Evolutionary conservation across 1,140 invertebrate species (phyloP).

Genomic region (Lerema accius): DNA sequence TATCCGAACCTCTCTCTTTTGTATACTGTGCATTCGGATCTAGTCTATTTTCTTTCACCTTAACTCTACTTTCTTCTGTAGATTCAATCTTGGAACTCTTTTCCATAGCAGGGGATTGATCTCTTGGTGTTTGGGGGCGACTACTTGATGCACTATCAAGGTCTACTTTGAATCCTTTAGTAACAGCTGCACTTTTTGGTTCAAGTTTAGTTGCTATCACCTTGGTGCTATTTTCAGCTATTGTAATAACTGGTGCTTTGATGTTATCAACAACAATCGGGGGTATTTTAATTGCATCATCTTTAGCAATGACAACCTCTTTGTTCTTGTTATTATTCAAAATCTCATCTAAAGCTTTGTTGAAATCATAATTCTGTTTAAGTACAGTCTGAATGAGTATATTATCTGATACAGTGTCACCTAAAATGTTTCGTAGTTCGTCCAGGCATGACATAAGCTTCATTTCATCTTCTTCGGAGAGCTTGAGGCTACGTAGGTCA

Average conservation of each 20-base stretch:
- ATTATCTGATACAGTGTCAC: slow-evolving; percentile 88
- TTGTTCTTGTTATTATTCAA: slow-evolving; percentile 80
- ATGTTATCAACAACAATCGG: slow-evolving; percentile 20
- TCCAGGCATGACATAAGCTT: slow-evolving; percentile 93
- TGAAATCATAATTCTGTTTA: slow-evolving; percentile 87
- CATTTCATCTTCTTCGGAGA: slow-evolving; percentile 87
- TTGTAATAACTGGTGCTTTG: slow-evolving; percentile 55
- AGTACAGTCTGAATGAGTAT: slow-evolving; percentile 84
- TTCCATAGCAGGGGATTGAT: slow-evolving; percentile 85
- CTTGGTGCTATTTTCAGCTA: slow-evolving; percentile 60
- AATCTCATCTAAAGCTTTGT: slow-evolving; percentile 88
- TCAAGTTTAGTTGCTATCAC: slow-evolving; percentile 67
- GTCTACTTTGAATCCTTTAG: slow-evolving; percentile 79
- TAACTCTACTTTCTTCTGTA: slow-evolving; percentile 64
- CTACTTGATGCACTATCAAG: slow-evolving; percentile 51
- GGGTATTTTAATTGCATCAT: slow-evolving; percentile 70
- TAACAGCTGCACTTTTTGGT: slow-evolving; percentile 61
- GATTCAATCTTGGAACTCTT: slow-evolving; percentile 62
- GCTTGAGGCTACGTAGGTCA: slow-evolving; percentile 78
- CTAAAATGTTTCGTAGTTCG: slow-evolving; percentile 90
- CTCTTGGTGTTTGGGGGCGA: slow-evolving; percentile 79
- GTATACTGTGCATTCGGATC: slow-evolving; percentile 86
- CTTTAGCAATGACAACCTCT: slow-evolving; percentile 43
- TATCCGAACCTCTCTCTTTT: slow-evolving; percentile 88
- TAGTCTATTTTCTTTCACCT: slow-evolving; percentile 82